Evolutionary conservation across 2,797 vertebrate genomes (phyloP).

Genomic region (Parotocinclus haroldoi): DNA sequence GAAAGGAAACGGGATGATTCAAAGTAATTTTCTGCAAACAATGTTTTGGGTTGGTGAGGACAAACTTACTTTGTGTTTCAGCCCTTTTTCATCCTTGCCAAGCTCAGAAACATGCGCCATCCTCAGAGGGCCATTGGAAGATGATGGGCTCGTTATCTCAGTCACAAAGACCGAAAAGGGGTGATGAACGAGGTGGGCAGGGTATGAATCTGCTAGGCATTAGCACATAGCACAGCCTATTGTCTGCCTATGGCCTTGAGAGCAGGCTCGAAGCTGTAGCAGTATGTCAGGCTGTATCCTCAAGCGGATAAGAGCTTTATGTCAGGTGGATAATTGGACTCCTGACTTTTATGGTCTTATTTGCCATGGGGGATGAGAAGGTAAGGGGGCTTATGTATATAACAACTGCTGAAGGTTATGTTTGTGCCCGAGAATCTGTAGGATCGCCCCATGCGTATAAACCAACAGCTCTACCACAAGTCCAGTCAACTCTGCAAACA

Average conservation of each 20-base stretch:
- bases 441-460: slow-evolving; percentile 17
- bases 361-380: slow-evolving; percentile 17
- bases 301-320: slow-evolving; percentile 50
- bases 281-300: slow-evolving; percentile 44
- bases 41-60: slow-evolving; percentile 47
- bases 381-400: slow-evolving; percentile 41
- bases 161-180: slow-evolving; percentile 75
- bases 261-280: slow-evolving; percentile 32
- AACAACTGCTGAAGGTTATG: slow-evolving; percentile 49
- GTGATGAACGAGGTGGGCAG: slow-evolving; percentile 59
- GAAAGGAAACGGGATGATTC: slow-evolving; percentile 58
- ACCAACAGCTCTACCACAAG: slow-evolving; percentile 22
- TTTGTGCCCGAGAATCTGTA: slow-evolving; percentile 32
- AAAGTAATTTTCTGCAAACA: slow-evolving; percentile 59
- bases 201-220: slow-evolving; percentile 62
- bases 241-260: slow-evolving; percentile 42
- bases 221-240: slow-evolving; percentile 28
- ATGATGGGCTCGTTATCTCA: slow-evolving; percentile 81
- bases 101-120: slow-evolving; percentile 35
- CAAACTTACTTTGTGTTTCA: slow-evolving; percentile 54
- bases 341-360: slow-evolving; percentile 50
- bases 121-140: slow-evolving; percentile 47
- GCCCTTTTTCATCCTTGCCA: slow-evolving; percentile 30
- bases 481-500: slow-evolving; percentile 28
- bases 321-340: slow-evolving; percentile 53